A percentile compares a stretch with the other conserved stretches of the same genome.
Conservation (phyloP, 2,113 vertebrate species). For the Upupa epops region DNA sequence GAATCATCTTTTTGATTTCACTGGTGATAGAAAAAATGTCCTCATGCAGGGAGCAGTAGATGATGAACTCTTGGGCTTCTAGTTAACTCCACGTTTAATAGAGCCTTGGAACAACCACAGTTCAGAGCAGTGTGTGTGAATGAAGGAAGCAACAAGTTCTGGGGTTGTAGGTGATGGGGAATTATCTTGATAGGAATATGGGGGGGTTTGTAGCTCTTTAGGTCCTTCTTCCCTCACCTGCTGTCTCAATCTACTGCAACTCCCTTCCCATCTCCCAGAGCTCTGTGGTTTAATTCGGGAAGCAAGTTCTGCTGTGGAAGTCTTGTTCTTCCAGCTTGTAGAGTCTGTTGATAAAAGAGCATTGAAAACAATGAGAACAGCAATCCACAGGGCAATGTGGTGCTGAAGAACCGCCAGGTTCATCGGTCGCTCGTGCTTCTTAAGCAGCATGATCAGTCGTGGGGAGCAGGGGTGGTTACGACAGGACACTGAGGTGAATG, state of each 20-base stretch:
- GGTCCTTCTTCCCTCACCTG: neutral
- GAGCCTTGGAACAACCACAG: neutral
- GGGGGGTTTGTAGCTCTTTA: neutral
- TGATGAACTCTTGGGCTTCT: neutral
- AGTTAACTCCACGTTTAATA: rapidly evolving
- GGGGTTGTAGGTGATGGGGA: neutral
- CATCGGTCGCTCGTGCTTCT: neutral
- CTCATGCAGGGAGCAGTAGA: neutral
- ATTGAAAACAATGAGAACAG: neutral
- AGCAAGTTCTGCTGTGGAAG: rapidly evolving
- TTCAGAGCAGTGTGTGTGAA: neutral
- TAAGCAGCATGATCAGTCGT: neutral
- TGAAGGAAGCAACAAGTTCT: neutral
- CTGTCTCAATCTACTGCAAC: neutral
- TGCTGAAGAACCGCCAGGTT: neutral
- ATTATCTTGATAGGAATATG: neutral
- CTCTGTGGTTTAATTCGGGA: rapidly evolving
- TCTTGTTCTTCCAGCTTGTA: neutral
- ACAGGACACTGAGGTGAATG: rapidly evolving
- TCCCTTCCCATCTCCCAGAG: neutral
- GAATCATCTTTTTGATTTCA: neutral
- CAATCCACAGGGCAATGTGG: neutral
- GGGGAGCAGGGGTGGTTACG: neutral
- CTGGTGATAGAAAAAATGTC: neutral
- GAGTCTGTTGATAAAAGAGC: rapidly evolving